A percentile compares a stretch with the other conserved stretches of the same genome.
These are phyloP conservation scores for Xestobium rufovillosum DNA, from an alignment of 2,888 invertebrate genomes.

Conservation along the genomic window DNA sequence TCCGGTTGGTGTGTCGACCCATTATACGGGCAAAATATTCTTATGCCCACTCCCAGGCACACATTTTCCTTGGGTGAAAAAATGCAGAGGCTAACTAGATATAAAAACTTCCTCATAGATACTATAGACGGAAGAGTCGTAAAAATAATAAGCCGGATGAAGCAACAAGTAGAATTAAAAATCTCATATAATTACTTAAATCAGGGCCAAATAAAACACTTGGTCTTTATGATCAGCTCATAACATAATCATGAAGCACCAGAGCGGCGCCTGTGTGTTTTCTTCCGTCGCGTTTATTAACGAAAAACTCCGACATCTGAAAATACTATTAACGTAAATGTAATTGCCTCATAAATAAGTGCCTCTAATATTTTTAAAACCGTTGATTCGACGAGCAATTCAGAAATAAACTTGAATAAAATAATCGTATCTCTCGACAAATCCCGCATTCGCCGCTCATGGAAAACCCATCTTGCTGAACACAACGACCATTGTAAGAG, in stretches of 20 bases:
- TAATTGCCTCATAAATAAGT: neutral
- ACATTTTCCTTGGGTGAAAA: too few species aligned
- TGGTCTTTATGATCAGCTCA: constrained; percentile 39
- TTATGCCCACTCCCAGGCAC: too few species aligned
- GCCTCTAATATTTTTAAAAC: neutral
- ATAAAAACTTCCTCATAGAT: too few species aligned
- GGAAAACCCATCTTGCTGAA: constrained; percentile 36
- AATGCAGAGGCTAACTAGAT: too few species aligned
- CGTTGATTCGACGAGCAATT: constrained; percentile 22
- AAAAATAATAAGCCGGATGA: neutral
- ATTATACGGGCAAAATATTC: too few species aligned
- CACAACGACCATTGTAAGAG: constrained; percentile 40
- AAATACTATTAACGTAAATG: too few species aligned
- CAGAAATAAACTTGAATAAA: constrained; percentile 33
- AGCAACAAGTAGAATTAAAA: constrained; percentile 38
- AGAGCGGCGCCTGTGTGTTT: constrained; percentile 25
- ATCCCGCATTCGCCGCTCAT: constrained; percentile 32
- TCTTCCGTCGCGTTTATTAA: constrained; percentile 11
- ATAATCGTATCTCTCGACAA: constrained; percentile 26
- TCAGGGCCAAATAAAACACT: constrained; percentile 37
- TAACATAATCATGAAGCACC: constrained; percentile 35
- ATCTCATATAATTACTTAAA: constrained; percentile 38
- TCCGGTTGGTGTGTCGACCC: too few species aligned
- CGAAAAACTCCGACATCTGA: constrained; percentile 7
- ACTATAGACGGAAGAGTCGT: too few species aligned